phyloP scores from a whole-genome alignment of 2,113 vertebrate genomes.

The Tiliqua scincoides region DNA sequence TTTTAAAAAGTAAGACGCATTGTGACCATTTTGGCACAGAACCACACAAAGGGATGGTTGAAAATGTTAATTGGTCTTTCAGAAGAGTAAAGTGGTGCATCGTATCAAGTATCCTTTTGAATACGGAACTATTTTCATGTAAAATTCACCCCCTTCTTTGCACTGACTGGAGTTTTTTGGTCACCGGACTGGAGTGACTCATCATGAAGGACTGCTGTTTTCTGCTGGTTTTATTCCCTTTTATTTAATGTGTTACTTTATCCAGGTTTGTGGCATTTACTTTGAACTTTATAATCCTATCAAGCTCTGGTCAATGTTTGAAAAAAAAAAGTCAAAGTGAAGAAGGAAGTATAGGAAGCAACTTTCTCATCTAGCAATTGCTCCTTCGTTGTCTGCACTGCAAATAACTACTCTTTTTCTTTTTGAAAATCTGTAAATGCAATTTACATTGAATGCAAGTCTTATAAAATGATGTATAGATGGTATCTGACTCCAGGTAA shows the following conservation, averaged over 20 bases:
- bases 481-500: too few species aligned
- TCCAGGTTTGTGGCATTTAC: conserved; percentile 5
- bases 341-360: neutral
- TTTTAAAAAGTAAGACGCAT: neutral
- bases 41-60: neutral
- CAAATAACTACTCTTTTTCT: neutral
- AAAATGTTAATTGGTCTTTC: neutral
- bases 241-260: neutral
- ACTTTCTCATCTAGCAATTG: neutral
- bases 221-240: neutral
- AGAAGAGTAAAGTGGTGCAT: too few species aligned
- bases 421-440: neutral
- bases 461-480: too few species aligned
- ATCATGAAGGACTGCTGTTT: neutral
- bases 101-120: neutral
- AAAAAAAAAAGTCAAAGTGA: neutral
- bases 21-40: neutral
- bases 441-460: too few species aligned
- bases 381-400: neutral
- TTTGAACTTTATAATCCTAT: neutral
- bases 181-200: neutral
- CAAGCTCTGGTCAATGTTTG: neutral
- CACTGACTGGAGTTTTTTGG: neutral
- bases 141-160: neutral
- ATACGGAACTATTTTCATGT: neutral